Base-by-base conservation (phyloP, 2,797 vertebrate species). In the Pangasius krempfi region DNA sequence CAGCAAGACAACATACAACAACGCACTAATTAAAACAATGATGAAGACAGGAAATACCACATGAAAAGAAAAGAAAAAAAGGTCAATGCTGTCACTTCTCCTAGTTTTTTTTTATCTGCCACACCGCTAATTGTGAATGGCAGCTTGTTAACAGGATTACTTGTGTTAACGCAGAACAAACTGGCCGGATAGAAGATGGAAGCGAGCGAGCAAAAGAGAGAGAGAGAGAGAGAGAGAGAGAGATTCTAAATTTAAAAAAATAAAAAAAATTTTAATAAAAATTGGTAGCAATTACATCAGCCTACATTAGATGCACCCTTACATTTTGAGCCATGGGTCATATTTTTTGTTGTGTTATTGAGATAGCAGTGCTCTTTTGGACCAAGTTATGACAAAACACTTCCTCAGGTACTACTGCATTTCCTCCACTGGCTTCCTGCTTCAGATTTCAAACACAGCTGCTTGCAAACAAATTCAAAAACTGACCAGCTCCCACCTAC, bases 121-220 rank as follows among this genome's bases (percentile, higher is more conserved):
- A 7, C 10, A 40, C 1, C 16, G 58, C 52, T 40, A 81, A 40
- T 60, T 80, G 52, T 37, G 78, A 80, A 80, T 22, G n/a, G 50
- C 50, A 78, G 78, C 3, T 22, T 56, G 78, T 33, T 56, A 58
- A 80, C 78, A 22, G 78, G 78, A 80, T 80, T 81, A 81, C 52
- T 79, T 18, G 50, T 20, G 76, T 79, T 56, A 52, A 56, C 16
- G 4, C 52, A 37, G 30, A 37, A 14, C 18, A 81, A 25, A 9
- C n/a, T 0, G 50, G 16, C 50, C 33, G 16, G 7, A 33, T 0
- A 56, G 27, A 52, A 79, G 50, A 79, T 30, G 14, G 47, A 78
- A 47, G 25, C 12, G 44, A 30, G 5, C 14, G 37, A 73, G 9
- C 1, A 1, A 47, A 8, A 44, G 40, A 75, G 37, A 73, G 14